Base-by-base conservation (phyloP, 2,797 vertebrate species). In the Lerista edwardsae region DNA sequence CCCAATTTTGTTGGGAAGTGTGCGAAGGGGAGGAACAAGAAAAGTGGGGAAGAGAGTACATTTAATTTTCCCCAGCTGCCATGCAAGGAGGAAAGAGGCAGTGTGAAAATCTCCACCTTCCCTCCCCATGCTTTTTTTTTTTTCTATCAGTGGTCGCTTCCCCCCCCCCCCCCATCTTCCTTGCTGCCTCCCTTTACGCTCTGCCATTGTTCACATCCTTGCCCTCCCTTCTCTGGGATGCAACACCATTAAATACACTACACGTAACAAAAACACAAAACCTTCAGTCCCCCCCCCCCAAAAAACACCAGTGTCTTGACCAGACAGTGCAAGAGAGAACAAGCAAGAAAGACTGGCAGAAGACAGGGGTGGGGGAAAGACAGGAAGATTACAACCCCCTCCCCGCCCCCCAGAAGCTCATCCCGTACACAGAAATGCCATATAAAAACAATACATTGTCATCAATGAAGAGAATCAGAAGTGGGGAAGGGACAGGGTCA, bases 291-390 rank as follows among this genome's bases (percentile, higher is more conserved):
- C 47, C 62, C 2, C 31, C 44, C 34, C 12, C 36, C 27, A 7
- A 36, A 29, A 11, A 67, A 14, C 31, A 36, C 79, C 84, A 86
- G 84, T 86, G 84, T 86, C 73, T 81, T 47, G 84, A 86, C 84
- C 64, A 71, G 64, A 62, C 73, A 86, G 84, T 86, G 84, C 84
- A 76, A 86, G 79, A 51, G 73, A 80, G 51, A 61, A 25, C 11
- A 34, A 71, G 19, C 2, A 21, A 39, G 6, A 23, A 10, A 59
- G 19, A 1, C 17, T 47, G 64, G 41, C 8, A n/a, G 4, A 23
- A 39, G 10, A 1, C 6, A 34, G 14, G 62, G 71, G 34, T 41
- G 4, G 7, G 41, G 34, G 36, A 27, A 72, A 1, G 5, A 17
- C 29, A 29, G 59, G 74, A 51, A 55, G 29, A 34, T 27, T 21